These are phyloP conservation scores for Cricetomys ansorgei DNA, from an alignment of 2,113 vertebrate genomes.

Conservation along the genomic window DNA sequence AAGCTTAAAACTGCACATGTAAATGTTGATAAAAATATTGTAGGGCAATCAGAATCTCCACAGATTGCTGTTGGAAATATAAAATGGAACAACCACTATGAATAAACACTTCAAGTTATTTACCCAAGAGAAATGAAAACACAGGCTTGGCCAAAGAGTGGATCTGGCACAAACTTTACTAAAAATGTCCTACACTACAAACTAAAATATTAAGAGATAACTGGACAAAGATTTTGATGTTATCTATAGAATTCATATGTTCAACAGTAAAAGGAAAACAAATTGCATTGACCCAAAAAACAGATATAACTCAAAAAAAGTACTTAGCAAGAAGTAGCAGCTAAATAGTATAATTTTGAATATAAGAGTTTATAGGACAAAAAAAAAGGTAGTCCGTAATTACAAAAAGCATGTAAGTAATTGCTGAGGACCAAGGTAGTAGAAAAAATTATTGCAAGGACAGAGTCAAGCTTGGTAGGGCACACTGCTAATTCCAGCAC, in stretches of 20 bases:
- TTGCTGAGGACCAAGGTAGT: background rate
- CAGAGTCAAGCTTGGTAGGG: too few species aligned
- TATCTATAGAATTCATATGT: background rate
- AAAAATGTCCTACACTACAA: background rate
- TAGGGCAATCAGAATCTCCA: background rate
- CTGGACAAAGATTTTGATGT: background rate
- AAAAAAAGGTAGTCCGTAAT: background rate
- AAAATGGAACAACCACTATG: background rate
- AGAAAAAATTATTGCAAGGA: background rate
- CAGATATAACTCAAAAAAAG: background rate
- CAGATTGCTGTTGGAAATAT: too few species aligned
- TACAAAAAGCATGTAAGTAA: background rate
- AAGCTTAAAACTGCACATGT: background rate
- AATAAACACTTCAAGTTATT: background rate
- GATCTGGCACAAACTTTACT: background rate
- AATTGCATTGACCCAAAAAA: background rate
- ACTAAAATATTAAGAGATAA: background rate
- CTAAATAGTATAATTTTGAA: background rate
- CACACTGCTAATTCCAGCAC: background rate
- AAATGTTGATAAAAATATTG: background rate
- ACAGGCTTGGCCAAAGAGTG: background rate
- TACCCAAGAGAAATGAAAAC: slow-evolving; percentile 12
- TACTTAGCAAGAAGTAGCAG: background rate
- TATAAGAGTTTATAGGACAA: background rate
- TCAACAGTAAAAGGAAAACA: background rate